phyloP scores from a whole-genome alignment of 2,888 invertebrate genomes.

The Drosophila sordidula region DNA sequence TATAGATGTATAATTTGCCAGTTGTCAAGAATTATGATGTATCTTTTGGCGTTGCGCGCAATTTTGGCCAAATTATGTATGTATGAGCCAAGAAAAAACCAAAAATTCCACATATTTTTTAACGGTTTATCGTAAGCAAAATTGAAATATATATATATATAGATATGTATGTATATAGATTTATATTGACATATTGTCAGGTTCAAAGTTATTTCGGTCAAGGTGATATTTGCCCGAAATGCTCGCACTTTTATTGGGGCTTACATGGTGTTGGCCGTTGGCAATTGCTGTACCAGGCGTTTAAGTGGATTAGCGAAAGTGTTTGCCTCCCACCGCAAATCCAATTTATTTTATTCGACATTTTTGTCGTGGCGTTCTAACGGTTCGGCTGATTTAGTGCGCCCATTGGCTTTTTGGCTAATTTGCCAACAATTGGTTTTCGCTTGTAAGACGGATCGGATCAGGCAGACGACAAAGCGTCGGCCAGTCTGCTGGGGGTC shows the following conservation, averaged over 20 bases:
- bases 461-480: slow-evolving; percentile 35
- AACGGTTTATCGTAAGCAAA: slow-evolving; percentile 6
- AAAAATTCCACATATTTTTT: slow-evolving; percentile 27
- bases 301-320: slow-evolving; percentile 78
- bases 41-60: slow-evolving; percentile 61
- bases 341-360: slow-evolving; percentile 72
- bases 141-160: slow-evolving; percentile 3
- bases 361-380: slow-evolving; percentile 25
- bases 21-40: slow-evolving; percentile 77
- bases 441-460: slow-evolving; percentile 59
- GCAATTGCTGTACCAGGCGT: slow-evolving; percentile 39
- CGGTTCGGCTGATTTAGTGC: slow-evolving; percentile 64
- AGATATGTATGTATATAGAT: neutral
- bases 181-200: slow-evolving; percentile 32
- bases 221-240: slow-evolving; percentile 36
- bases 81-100: slow-evolving; percentile 37
- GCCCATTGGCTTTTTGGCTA: slow-evolving; percentile 67
- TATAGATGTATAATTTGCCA: slow-evolving; percentile 29
- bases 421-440: slow-evolving; percentile 72
- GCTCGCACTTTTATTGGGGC: neutral
- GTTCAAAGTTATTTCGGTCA: slow-evolving; percentile 67
- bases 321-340: slow-evolving; percentile 59
- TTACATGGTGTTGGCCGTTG: slow-evolving; percentile 32
- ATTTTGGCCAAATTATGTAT: slow-evolving; percentile 50
- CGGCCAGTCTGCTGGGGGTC: slow-evolving; percentile 72